phyloP scores from a whole-genome alignment of 2,113 vertebrate genomes.

The Talpa occidentalis region DNA sequence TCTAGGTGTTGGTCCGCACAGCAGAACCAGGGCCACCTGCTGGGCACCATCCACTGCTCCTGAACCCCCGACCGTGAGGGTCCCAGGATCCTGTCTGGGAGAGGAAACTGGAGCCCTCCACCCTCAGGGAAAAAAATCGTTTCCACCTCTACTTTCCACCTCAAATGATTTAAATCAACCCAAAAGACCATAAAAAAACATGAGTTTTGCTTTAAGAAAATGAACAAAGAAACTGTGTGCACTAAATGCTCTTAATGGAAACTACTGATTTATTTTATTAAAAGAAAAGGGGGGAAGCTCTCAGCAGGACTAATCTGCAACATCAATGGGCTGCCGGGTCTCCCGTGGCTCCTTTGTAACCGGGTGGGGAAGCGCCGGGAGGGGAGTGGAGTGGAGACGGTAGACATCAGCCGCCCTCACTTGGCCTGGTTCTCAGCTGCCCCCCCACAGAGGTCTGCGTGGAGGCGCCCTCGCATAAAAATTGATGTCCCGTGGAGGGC shows the following conservation, averaged over 20 bases:
- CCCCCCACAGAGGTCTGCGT: neutral
- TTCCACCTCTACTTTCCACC: neutral
- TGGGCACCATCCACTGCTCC: neutral
- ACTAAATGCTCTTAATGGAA: neutral
- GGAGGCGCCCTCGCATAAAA: neutral
- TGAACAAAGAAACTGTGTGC: neutral
- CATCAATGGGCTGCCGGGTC: rapidly evolving
- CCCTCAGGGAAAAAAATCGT: neutral
- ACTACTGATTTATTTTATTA: neutral
- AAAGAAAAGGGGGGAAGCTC: neutral
- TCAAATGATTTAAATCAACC: neutral
- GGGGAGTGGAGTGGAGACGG: too few relatives aligned
- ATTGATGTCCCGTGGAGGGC: neutral
- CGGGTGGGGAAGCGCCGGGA: rapidly evolving
- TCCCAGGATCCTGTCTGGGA: neutral
- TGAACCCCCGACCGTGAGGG: neutral
- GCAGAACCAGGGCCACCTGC: neutral
- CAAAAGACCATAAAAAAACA: neutral
- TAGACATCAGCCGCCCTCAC: too few relatives aligned
- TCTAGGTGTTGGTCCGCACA: neutral
- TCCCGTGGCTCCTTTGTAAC: too few relatives aligned
- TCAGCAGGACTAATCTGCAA: neutral
- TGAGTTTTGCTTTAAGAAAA: neutral
- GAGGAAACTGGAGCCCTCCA: neutral
- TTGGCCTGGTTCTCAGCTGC: too few relatives aligned